These are phyloP conservation scores for Colletes gigas DNA, from an alignment of 1,140 invertebrate genomes.

Conservation along the genomic window DNA sequence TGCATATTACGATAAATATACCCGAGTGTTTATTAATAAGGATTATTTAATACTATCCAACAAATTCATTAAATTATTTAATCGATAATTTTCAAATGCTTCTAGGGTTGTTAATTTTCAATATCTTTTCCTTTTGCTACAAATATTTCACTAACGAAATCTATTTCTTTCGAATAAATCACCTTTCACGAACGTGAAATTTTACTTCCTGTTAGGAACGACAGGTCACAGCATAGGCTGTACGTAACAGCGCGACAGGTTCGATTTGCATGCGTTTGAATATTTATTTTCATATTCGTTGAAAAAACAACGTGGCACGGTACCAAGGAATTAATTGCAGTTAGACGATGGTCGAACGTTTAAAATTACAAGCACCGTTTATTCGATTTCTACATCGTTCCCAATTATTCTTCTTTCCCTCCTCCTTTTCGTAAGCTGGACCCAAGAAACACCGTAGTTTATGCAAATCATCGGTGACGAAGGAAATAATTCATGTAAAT, in stretches of 20 bases:
- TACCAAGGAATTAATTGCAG: slow-evolving; percentile 4
- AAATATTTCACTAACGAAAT: too few relatives aligned
- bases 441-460: neutral
- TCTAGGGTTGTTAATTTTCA: too few relatives aligned
- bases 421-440: too few relatives aligned
- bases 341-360: neutral
- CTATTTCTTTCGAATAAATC: neutral
- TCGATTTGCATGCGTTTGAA: slow-evolving; percentile 26
- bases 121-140: too few relatives aligned
- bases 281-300: slow-evolving; percentile 13
- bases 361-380: neutral
- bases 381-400: neutral
- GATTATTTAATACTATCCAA: too few relatives aligned
- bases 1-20: too few relatives aligned
- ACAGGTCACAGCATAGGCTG: neutral
- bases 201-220: neutral
- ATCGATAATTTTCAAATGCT: too few relatives aligned
- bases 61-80: too few relatives aligned
- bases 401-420: neutral
- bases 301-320: neutral
- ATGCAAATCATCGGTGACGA: neutral
- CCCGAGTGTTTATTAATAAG: too few relatives aligned
- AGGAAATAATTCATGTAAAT: neutral
- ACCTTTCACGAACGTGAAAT: neutral
- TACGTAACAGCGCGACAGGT: neutral